Conservation (phyloP, 2,888 invertebrate genomes). For the Chloroclysta siterata region DNA sequence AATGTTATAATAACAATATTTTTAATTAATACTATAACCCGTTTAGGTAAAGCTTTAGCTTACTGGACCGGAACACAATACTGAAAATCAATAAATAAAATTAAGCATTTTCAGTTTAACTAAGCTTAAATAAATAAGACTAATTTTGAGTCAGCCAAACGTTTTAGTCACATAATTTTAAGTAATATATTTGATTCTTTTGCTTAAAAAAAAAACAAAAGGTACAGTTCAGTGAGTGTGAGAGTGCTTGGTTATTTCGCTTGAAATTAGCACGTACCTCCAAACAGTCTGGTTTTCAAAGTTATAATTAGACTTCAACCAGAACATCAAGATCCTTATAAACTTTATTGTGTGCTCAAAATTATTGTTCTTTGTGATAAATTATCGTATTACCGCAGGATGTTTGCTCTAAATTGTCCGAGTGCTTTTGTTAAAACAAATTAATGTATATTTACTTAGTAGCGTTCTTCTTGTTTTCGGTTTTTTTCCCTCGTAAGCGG, state of each 20-base stretch:
- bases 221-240: no score
- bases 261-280: conserved; percentile 13
- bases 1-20: no score
- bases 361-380: conserved; percentile 39
- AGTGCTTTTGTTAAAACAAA: conserved; percentile 40
- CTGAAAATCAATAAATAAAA: no score
- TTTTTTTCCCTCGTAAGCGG: conserved; percentile 24
- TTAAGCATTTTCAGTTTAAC: no score
- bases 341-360: conserved; percentile 30
- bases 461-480: conserved; percentile 30
- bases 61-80: no score
- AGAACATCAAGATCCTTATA: conserved; percentile 39
- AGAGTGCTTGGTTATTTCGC: conserved; percentile 1
- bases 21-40: no score
- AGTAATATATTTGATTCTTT: no score
- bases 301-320: conserved; percentile 35
- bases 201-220: no score
- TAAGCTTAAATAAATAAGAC: no score
- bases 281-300: conserved; percentile 12
- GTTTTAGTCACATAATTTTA: no score
- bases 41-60: no score
- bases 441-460: conserved; percentile 35
- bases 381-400: conserved; percentile 37
- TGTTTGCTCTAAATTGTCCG: conserved; percentile 37
- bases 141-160: no score